Evolutionary conservation across 2,888 invertebrate species (phyloP).

Genomic region (Ectobius pallidus): DNA sequence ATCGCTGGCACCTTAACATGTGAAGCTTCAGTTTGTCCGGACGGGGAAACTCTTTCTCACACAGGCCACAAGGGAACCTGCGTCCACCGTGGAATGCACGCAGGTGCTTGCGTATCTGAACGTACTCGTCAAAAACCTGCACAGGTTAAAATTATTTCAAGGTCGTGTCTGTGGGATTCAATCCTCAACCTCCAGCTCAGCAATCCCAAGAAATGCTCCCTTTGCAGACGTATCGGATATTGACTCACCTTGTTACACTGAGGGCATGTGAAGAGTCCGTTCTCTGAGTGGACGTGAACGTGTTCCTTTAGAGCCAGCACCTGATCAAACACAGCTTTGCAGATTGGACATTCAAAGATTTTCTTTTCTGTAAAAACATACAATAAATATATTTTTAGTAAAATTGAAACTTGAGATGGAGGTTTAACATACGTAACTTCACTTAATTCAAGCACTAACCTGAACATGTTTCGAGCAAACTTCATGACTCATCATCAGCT

Average conservation of each 20-base stretch:
- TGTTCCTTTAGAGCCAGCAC: constrained; percentile 69
- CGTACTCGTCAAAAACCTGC: constrained; percentile 57
- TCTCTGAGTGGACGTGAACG: constrained; percentile 66
- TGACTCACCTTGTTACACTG: constrained; percentile 71
- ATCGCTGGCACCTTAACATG: constrained; percentile 53
- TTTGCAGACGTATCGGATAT: too few relatives aligned
- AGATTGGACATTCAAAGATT: constrained; percentile 75
- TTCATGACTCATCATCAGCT: too few relatives aligned
- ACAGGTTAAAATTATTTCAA: constrained; percentile 35
- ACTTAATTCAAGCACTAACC: too few relatives aligned
- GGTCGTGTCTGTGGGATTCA: too few relatives aligned
- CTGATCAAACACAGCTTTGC: constrained; percentile 69
- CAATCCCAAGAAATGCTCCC: too few relatives aligned
- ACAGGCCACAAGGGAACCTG: constrained; percentile 56
- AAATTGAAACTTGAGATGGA: too few relatives aligned
- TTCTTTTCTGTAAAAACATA: constrained; percentile 60
- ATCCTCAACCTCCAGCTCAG: too few relatives aligned
- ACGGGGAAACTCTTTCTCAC: constrained; percentile 58
- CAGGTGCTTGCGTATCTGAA: constrained; percentile 58
- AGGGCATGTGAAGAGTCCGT: constrained; percentile 72
- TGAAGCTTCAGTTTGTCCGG: constrained; percentile 60
- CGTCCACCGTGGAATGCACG: constrained; percentile 58
- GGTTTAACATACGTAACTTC: too few relatives aligned
- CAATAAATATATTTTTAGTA: too few relatives aligned
- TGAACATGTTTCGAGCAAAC: too few relatives aligned